Evolutionary conservation across 2,888 invertebrate species (phyloP), one percentile per base, ranked within the genome.

Genomic region (Parasteatoda lunata): DNA sequence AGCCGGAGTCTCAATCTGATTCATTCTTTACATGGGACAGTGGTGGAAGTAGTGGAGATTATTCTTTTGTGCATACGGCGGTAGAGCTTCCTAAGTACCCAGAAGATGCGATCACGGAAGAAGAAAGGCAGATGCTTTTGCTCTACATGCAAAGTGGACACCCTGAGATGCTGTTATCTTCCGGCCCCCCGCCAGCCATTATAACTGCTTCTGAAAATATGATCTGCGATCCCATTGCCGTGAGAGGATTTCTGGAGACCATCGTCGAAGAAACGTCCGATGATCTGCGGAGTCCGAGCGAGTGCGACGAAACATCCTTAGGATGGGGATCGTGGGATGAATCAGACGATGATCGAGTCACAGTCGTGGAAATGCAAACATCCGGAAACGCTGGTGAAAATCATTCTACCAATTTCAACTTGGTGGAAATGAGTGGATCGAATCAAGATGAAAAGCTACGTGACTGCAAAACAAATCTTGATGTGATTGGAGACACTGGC

Each of bases 241-340:
- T 54, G 7, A 54, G 88, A 49, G 84, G 88, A 51, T 88, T 77
- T 52, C 82, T 88, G 49, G 88, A 88, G 9, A 88, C 88, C 5
- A 88, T 88, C 13, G 85, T 82, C 6, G 88, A 88, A 30, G 88
- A 88, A 15, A 88, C 64, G 52, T 88, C 85, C 0, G 88, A 88
- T 45, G 88, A 88, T 45, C 13, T 88, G 64, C 48, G 64, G 8
- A 88, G 88, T 15, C 82, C 84, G 3, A 88, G 88, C 51, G 88
- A 88, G 47, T 88, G 88, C 30, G 88, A 88, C 9, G 88, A 85
- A 52, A 68, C 77, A 3, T 88, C 88, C 9, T 64, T 88, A 0
- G 88, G 85, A 11, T 88, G 88, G 88, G 84, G 88, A 6, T 88
- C 88, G 3, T 88, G 88, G 88, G 88, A 88, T 45, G 85, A 85